phyloP scores from a whole-genome alignment of 2,797 vertebrate genomes.

The Moxostoma hubbsi region DNA sequence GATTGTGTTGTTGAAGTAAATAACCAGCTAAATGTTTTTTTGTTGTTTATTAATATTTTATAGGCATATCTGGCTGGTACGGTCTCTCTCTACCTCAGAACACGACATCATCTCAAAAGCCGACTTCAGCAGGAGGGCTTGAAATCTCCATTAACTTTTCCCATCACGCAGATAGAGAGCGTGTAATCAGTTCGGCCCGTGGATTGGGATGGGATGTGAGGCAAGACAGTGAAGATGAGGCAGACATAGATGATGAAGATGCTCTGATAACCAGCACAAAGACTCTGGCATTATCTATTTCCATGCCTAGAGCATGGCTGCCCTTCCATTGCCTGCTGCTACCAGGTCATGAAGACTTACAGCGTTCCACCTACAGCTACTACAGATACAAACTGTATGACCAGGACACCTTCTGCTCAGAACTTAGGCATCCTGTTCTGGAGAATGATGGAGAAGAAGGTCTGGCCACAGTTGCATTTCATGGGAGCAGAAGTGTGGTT shows the following conservation, averaged over 20 bases:
- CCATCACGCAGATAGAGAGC: constrained; percentile 83
- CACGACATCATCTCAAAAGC: constrained; percentile 60
- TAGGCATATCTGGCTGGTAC: constrained; percentile 94
- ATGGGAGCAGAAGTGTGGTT: constrained; percentile 74
- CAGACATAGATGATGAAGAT: constrained; percentile 47
- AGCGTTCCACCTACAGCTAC: constrained; percentile 87
- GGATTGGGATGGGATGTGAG: constrained; percentile 81
- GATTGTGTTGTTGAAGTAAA: no score
- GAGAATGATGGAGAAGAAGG: constrained; percentile 59
- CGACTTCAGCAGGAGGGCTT: constrained; percentile 85
- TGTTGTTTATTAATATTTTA: not conserved
- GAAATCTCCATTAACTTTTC: constrained; percentile 86
- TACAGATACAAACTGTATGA: constrained; percentile 90
- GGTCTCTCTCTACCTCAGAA: constrained; percentile 76
- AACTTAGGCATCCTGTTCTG: constrained; percentile 80
- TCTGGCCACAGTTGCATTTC: constrained; percentile 79
- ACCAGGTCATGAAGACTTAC: constrained; percentile 77
- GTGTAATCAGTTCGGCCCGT: constrained; percentile 81
- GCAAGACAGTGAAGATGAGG: constrained; percentile 53
- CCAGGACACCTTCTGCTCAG: constrained; percentile 83
- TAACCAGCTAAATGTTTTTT: not conserved
- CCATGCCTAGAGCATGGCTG: constrained; percentile 86
- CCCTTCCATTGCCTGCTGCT: constrained; percentile 84
- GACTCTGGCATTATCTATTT: constrained; percentile 75
- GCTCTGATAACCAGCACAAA: constrained; percentile 46